These are phyloP conservation scores for Echinops telfairi DNA, from an alignment of 2,113 vertebrate genomes.

Conservation along the genomic window DNA sequence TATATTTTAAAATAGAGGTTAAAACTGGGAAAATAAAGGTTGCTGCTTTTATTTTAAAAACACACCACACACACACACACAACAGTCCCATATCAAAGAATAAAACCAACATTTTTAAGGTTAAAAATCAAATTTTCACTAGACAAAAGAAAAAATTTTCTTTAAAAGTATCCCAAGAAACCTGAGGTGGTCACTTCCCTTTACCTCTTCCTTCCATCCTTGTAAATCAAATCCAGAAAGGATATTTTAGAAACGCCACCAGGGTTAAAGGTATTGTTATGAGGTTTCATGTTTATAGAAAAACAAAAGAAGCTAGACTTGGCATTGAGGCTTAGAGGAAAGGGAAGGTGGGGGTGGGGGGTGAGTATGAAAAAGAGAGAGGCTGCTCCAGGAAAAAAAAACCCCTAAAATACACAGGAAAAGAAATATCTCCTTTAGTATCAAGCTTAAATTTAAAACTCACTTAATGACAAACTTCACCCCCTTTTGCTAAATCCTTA, in stretches of 20 bases:
- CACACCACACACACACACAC: no score
- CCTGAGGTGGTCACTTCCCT: neutral
- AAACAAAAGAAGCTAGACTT: neutral
- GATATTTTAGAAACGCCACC: neutral
- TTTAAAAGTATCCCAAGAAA: neutral
- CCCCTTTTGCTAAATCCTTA: neutral
- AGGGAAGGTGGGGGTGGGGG: no score
- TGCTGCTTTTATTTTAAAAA: neutral
- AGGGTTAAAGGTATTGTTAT: no score
- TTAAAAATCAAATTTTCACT: neutral
- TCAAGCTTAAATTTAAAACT: neutral
- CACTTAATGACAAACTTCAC: neutral
- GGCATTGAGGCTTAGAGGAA: neutral
- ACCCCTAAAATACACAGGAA: no score
- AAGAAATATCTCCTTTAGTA: no score
- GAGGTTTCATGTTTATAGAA: neutral
- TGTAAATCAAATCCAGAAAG: neutral
- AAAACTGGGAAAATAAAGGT: neutral
- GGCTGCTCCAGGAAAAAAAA: neutral
- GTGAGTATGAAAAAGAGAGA: neutral
- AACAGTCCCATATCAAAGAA: slow-evolving; percentile 21
- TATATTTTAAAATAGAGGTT: neutral
- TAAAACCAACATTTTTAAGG: neutral
- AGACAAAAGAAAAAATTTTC: neutral
- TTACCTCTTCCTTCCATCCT: no score